Conservation (phyloP, 2,113 vertebrate genomes). For the Pyrgilauda ruficollis region DNA sequence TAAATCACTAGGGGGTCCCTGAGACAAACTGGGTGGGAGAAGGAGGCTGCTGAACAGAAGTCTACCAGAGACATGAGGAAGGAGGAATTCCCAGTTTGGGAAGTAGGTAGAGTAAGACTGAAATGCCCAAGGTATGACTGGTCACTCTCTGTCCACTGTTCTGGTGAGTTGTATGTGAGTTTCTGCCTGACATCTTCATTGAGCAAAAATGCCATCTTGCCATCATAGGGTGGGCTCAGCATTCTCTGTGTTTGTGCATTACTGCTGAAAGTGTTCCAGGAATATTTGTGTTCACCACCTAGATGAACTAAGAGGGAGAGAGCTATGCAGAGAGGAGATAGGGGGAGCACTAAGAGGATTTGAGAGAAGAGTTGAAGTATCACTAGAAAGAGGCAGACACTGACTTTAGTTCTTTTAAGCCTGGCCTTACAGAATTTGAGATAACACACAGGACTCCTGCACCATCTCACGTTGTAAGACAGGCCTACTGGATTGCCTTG, state of each 20-base stretch:
- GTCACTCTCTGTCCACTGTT: not conserved
- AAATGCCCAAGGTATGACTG: not conserved
- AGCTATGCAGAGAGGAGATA: not conserved
- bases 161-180: not conserved
- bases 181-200: not conserved
- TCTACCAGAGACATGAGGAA: not conserved
- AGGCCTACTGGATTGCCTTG: not conserved
- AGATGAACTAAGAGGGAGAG: not conserved
- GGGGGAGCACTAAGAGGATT: not conserved
- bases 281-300: not conserved
- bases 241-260: not conserved
- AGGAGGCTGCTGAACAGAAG: not conserved
- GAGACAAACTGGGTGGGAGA: not conserved
- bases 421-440: not conserved
- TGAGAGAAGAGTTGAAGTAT: not conserved
- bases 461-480: not conserved
- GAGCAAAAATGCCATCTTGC: not conserved
- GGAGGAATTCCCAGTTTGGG: not conserved
- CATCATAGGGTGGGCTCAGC: not conserved
- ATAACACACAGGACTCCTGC: not conserved
- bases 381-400: not conserved
- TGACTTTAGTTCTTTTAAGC: not conserved
- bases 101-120: not conserved
- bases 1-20: not conserved
- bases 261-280: not conserved